phyloP scores from a whole-genome alignment of 2,797 vertebrate species.

The Urosaurus nigricauda region DNA sequence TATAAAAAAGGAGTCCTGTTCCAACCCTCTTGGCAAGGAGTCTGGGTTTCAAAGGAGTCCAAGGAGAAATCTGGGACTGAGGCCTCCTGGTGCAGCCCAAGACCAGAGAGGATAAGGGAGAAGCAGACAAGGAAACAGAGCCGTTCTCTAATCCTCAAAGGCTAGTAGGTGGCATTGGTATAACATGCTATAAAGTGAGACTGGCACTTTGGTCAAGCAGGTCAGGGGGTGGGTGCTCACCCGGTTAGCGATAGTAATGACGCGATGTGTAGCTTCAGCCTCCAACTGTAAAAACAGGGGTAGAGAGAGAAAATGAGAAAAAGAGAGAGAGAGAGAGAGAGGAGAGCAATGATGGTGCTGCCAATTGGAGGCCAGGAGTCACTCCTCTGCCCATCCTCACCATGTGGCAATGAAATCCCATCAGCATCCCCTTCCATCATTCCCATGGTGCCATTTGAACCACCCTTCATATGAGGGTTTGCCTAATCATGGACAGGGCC shows the following conservation, averaged over 20 bases:
- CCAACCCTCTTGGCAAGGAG: neutral
- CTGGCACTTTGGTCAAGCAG: neutral
- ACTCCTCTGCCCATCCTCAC: no score
- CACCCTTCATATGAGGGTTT: neutral
- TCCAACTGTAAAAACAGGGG: slow-evolving; percentile 84
- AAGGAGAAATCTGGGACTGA: neutral
- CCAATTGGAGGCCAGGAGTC: neutral
- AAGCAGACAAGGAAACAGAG: no score
- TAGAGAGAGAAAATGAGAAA: slow-evolving; percentile 18
- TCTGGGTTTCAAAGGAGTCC: neutral
- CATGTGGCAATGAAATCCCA: neutral
- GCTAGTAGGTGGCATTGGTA: no score
- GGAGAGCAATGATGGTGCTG: neutral
- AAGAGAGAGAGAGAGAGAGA: neutral
- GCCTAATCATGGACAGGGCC: neutral
- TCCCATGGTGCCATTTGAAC: neutral
- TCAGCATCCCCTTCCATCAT: neutral
- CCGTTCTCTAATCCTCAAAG: no score
- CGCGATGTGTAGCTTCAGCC: slow-evolving; percentile 93
- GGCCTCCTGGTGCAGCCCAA: no score
- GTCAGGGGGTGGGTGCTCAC: slow-evolving; percentile 79
- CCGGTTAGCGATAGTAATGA: slow-evolving; percentile 94
- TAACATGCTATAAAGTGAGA: no score
- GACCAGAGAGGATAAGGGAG: no score
- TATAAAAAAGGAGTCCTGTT: no score